These are phyloP conservation scores for Pterophyllum scalare DNA, from an alignment of 2,113 vertebrate genomes.

Conservation along the genomic window DNA sequence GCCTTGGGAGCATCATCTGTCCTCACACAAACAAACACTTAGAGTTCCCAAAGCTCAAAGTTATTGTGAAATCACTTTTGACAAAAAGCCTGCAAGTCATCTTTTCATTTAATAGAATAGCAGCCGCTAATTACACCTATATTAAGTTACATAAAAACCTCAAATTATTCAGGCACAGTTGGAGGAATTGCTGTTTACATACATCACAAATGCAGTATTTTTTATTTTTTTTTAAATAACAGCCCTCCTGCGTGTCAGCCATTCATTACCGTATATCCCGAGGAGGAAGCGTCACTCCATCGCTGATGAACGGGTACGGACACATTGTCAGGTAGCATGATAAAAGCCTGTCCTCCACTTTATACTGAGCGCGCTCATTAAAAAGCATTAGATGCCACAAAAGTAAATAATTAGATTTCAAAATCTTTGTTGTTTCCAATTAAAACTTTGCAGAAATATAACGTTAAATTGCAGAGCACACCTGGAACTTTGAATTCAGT, in stretches of 20 bases:
- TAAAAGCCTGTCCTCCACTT: conserved; percentile 24
- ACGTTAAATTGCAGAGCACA: background rate
- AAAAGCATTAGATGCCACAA: background rate
- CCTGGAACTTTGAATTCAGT: background rate
- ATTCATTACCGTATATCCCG: conserved; percentile 49
- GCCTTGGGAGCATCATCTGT: conserved; percentile 74
- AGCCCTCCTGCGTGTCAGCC: conserved; percentile 38
- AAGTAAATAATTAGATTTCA: background rate
- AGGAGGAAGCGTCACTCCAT: conserved; percentile 6
- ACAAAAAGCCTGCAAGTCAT: background rate
- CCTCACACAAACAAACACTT: conserved; percentile 75
- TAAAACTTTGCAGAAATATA: conserved; percentile 1
- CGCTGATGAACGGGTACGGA: conserved; percentile 30
- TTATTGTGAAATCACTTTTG: conserved; percentile 13
- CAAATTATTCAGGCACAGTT: background rate
- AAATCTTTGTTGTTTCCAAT: background rate
- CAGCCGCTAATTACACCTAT: background rate
- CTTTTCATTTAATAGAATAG: conserved; percentile 30
- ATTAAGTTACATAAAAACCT: background rate
- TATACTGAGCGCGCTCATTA: background rate
- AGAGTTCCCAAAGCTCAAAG: conserved; percentile 54
- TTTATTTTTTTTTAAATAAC: conserved; percentile 13
- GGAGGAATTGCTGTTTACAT: conserved; percentile 15
- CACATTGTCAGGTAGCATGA: conserved; percentile 25
- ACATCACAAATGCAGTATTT: conserved; percentile 14